Conservation (phyloP, 2,797 vertebrate species). For the Tamandua tetradactyla region DNA sequence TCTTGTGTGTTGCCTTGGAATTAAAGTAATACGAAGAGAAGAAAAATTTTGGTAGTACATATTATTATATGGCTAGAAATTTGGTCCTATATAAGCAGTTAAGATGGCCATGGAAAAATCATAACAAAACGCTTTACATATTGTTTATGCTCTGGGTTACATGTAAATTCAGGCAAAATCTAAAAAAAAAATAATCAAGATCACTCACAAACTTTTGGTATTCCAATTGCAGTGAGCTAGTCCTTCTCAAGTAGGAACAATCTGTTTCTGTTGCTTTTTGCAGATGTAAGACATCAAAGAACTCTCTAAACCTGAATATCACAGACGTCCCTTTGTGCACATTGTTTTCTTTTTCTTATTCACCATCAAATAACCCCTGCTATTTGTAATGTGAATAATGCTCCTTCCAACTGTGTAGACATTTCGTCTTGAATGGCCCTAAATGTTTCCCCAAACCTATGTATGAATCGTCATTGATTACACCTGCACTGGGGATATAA, state of each 20-base stretch:
- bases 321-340: not conserved
- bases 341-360: not conserved
- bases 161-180: not conserved
- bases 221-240: not conserved
- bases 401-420: not conserved
- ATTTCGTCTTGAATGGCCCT: not conserved
- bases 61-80: not conserved
- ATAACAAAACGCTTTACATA: not conserved
- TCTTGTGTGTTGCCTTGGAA: not conserved
- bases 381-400: not conserved
- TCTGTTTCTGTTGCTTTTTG: not conserved
- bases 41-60: not conserved
- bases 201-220: not conserved
- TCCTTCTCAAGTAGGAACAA: not conserved
- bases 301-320: not conserved
- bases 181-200: not conserved
- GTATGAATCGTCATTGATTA: accelerated
- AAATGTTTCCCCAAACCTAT: not conserved
- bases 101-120: not conserved
- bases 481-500: not conserved
- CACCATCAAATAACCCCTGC: not conserved
- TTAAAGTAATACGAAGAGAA: not conserved
- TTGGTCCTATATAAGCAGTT: not conserved
- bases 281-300: not conserved
- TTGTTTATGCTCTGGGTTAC: not conserved